Conservation (phyloP, 1,140 invertebrate genomes). For the Ectropis grisescens region DNA sequence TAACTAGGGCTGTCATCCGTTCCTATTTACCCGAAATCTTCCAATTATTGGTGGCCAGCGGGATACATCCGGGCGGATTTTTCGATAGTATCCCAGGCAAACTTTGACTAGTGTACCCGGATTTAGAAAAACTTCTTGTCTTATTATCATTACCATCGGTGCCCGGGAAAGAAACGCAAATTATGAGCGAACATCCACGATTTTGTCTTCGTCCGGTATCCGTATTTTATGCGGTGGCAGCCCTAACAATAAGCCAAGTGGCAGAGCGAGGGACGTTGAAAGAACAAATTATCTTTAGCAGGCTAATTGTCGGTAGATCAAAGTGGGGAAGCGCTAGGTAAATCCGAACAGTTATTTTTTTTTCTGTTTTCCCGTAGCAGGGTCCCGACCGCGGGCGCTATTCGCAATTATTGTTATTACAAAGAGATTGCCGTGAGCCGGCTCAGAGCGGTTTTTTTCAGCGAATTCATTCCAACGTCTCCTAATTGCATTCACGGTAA, state of each 20-base stretch:
- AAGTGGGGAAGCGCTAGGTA: constrained; percentile 41
- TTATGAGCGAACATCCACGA: no score
- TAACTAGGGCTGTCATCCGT: no score
- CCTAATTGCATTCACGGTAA: constrained; percentile 41
- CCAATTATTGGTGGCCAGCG: no score
- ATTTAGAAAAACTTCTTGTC: no score
- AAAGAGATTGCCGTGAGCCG: constrained; percentile 62
- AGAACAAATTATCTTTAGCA: constrained; percentile 58
- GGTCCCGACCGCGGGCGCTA: constrained; percentile 38
- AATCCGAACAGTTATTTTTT: constrained; percentile 47
- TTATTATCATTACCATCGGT: no score
- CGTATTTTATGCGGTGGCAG: no score
- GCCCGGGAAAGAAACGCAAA: no score
- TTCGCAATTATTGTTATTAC: constrained; percentile 68
- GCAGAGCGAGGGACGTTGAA: constrained; percentile 25
- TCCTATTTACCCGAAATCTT: no score
- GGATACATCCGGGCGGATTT: no score
- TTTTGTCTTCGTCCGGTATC: no score
- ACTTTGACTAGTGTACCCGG: no score
- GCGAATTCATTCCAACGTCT: constrained; percentile 40
- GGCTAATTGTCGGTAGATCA: constrained; percentile 62
- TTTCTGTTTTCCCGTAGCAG: constrained; percentile 31
- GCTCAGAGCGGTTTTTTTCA: constrained; percentile 46
- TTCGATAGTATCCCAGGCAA: no score
- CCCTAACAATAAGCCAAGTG: constrained; percentile 49